phyloP scores from a whole-genome alignment of 1,140 invertebrate genomes.

The Euura saliciscinereae region DNA sequence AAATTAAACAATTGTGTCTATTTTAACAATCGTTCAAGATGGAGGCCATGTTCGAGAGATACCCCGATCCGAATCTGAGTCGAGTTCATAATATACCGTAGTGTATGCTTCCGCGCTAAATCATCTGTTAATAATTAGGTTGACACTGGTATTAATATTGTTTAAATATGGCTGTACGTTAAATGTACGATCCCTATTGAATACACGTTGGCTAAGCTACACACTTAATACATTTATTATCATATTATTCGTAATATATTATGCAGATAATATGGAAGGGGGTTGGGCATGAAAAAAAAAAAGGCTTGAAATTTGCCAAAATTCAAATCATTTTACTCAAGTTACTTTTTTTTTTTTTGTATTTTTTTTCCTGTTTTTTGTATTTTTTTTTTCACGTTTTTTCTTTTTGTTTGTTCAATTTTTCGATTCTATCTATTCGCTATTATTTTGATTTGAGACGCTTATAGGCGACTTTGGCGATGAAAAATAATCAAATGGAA shows the following conservation, averaged over 20 bases:
- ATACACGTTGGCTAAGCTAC: conserved; percentile 57
- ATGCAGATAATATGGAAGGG: conserved; percentile 30
- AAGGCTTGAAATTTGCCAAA: neutral
- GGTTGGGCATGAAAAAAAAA: conserved; percentile 20
- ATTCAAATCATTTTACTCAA: conserved; percentile 5
- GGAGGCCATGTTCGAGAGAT: conserved; percentile 38
- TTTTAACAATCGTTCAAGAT: neutral
- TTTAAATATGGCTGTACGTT: conserved; percentile 50
- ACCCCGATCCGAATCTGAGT: conserved; percentile 54
- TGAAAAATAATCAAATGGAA: neutral
- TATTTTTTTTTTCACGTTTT: conserved; percentile 12
- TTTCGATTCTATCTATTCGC: neutral
- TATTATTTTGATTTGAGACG: neutral
- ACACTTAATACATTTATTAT: conserved; percentile 61
- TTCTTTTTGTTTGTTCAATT: conserved; percentile 3
- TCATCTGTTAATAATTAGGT: conserved; percentile 33
- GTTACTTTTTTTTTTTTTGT: conserved; percentile 17
- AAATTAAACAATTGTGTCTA: neutral
- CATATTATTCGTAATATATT: conserved; percentile 48
- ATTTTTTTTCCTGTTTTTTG: neutral
- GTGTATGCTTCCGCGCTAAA: conserved; percentile 59
- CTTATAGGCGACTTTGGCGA: neutral
- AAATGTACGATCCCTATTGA: conserved; percentile 48
- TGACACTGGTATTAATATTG: conserved; percentile 57
- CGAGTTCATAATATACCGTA: conserved; percentile 46